These are phyloP conservation scores for Poecilia wingei DNA, from an alignment of 2,797 vertebrate species.

Conservation along the genomic window DNA sequence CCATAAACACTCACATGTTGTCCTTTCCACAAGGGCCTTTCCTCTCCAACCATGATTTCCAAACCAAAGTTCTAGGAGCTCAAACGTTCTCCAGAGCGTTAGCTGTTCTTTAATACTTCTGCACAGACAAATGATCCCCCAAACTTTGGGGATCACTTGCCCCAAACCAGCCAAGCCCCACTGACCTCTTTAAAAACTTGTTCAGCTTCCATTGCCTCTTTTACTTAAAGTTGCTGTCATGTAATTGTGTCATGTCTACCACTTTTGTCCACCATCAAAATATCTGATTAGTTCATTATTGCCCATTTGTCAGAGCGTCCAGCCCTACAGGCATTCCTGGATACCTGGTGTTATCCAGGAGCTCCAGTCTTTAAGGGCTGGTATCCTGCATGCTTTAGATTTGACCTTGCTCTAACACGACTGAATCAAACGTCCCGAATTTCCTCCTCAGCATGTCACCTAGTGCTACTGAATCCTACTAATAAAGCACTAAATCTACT, in stretches of 20 bases:
- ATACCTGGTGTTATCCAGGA: not conserved
- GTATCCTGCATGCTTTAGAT: not conserved
- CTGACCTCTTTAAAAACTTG: not conserved
- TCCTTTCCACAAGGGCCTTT: not conserved
- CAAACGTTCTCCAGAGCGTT: not conserved
- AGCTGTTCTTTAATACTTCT: not conserved
- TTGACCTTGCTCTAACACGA: not conserved
- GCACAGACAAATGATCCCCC: not conserved
- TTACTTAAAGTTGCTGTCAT: not conserved
- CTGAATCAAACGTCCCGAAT: not conserved
- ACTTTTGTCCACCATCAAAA: not conserved
- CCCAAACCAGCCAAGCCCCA: not conserved
- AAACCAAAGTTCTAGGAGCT: not conserved
- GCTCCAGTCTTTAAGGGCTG: not conserved
- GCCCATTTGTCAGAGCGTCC: not conserved
- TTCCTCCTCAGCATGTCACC: not conserved
- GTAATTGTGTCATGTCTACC: not conserved
- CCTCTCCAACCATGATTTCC: not conserved
- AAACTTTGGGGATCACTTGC: not conserved
- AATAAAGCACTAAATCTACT: not conserved
- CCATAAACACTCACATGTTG: not conserved
- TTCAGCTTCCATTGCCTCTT: not conserved
- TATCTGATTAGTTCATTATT: not conserved
- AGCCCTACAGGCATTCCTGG: not conserved
- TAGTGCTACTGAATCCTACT: not conserved